phyloP scores from a whole-genome alignment of 2,113 vertebrate genomes.

The Chaetura pelagica region DNA sequence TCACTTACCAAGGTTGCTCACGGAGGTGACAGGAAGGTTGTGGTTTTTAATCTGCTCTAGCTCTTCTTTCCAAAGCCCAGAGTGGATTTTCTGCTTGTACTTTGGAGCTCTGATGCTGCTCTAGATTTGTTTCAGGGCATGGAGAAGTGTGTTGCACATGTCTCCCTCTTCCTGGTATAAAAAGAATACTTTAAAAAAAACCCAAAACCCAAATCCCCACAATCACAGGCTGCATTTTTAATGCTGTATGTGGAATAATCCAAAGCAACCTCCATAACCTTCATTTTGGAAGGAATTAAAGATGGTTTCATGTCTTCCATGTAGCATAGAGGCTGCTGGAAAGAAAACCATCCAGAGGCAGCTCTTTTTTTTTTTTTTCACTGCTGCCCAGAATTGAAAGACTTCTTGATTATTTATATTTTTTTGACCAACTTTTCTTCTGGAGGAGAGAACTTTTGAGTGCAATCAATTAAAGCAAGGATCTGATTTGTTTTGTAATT shows the following conservation, averaged over 20 bases:
- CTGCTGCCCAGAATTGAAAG: conserved; percentile 14
- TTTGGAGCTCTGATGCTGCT: background rate
- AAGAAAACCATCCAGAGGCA: background rate
- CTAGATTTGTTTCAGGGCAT: background rate
- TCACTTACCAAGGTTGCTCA: background rate
- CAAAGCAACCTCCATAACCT: background rate
- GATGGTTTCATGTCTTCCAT: background rate
- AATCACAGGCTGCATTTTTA: background rate
- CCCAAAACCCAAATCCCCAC: no score
- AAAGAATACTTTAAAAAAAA: background rate
- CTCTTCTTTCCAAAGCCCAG: background rate
- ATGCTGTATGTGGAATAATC: background rate
- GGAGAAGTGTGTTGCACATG: background rate
- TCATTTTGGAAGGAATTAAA: background rate
- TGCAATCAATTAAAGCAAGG: conserved; percentile 70
- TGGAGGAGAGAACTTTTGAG: conserved; percentile 45
- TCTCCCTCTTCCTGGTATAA: background rate
- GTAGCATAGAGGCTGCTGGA: background rate
- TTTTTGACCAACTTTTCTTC: conserved; percentile 29
- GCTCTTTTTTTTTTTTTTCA: background rate
- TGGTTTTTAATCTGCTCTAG: background rate
- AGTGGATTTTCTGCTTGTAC: background rate
- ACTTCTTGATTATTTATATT: background rate
- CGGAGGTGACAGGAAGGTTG: background rate
- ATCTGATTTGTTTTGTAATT: conserved; percentile 74